Percentiles rank a stretch among this genome's conserved stretches.
Evolutionary conservation across 2,888 invertebrate genomes (phyloP).

Genomic region (Scaptomyza flava): DNA sequence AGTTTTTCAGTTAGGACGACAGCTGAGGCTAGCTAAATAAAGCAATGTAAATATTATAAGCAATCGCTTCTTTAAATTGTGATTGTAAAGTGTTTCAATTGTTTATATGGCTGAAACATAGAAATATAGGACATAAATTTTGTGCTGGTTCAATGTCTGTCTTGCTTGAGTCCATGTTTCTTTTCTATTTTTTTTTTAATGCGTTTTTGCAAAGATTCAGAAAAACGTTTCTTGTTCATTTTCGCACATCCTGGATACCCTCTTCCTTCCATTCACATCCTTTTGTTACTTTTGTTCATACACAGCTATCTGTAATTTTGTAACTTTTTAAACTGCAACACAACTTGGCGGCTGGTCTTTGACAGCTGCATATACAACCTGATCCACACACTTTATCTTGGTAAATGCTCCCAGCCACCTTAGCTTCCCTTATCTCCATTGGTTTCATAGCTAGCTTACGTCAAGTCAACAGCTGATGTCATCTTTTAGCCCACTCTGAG

Average conservation of each 20-base stretch:
- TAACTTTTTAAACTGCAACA: conserved; percentile 54
- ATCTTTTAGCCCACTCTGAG: conserved; percentile 27
- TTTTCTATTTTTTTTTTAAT: background rate
- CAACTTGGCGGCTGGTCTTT: conserved; percentile 67
- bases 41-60: too few species aligned
- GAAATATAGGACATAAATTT: background rate
- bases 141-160: background rate
- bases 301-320: conserved; percentile 43
- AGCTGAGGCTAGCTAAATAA: too few species aligned
- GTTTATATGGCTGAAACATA: background rate
- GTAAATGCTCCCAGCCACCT: too few species aligned
- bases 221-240: conserved; percentile 17
- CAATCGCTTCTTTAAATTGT: too few species aligned
- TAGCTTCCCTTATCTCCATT: background rate
- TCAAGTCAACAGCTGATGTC: conserved; percentile 57
- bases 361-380: conserved; percentile 68
- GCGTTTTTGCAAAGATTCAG: conserved; percentile 8
- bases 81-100: background rate
- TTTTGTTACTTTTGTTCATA: conserved; percentile 7
- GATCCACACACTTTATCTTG: conserved; percentile 40
- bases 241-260: conserved; percentile 2
- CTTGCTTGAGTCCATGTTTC: background rate
- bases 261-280: too few species aligned
- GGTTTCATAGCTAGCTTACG: conserved; percentile 20
- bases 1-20: too few species aligned